Percentiles rank a stretch among this genome's conserved stretches.
Evolutionary conservation across 1,140 invertebrate genomes (phyloP).

Genomic region (Drosophila subobscura): DNA sequence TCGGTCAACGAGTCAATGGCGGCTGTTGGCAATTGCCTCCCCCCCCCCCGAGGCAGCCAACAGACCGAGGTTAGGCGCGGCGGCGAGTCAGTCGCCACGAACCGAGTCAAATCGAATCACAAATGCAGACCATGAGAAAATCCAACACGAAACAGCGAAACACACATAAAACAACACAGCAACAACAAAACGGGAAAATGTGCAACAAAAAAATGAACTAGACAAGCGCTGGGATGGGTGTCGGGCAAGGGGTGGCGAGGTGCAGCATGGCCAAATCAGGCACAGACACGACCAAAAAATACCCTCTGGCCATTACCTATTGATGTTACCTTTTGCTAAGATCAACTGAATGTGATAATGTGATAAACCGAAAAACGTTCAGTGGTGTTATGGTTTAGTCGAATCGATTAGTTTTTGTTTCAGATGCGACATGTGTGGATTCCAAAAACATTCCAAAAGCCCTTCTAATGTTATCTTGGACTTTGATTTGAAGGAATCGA

Average conservation of each 20-base stretch:
- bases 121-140: slow-evolving; percentile 53
- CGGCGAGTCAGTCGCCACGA: slow-evolving; percentile 17
- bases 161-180: slow-evolving; percentile 3
- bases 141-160: slow-evolving; percentile 26
- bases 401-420: too few species aligned
- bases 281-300: too few species aligned
- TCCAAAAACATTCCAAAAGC: too few species aligned
- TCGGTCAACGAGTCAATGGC: slow-evolving; percentile 82
- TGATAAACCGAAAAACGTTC: too few species aligned
- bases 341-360: too few species aligned
- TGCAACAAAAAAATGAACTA: slow-evolving; percentile 7
- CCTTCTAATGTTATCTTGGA: too few species aligned
- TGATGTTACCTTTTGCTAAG: too few species aligned
- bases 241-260: neutral
- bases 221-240: neutral
- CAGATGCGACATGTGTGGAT: too few species aligned
- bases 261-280: too few species aligned
- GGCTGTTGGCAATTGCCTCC: slow-evolving; percentile 46
- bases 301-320: too few species aligned
- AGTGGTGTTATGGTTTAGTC: too few species aligned
- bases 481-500: too few species aligned
- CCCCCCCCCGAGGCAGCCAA: slow-evolving; percentile 12
- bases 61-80: slow-evolving; percentile 5
- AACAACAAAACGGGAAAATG: slow-evolving; percentile 32
- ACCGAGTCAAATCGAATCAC: slow-evolving; percentile 39